Base-by-base conservation (phyloP, 2,888 invertebrate species). In the Dynastes maya region DNA sequence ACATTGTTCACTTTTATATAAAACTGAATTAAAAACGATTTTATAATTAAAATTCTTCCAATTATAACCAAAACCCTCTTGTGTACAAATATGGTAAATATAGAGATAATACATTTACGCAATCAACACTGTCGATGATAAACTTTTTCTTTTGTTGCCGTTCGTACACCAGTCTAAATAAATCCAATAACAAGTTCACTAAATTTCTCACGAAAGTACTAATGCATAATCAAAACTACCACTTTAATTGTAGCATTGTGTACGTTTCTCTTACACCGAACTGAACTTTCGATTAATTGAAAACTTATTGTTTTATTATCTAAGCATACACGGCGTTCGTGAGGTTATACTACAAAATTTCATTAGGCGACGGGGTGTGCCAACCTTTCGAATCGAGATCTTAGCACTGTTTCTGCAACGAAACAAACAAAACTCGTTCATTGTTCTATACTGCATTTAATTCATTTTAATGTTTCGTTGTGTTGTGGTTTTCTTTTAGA, bases 381-480 rank as follows among this genome's bases (percentile, higher is more conserved):
- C 64, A 64, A 64, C 64, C 64, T 64, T 37, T 64, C 64, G 11
- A 64, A 64, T 32, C 64, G 29, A n/a, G 13, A 11, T 64, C 64
- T 32, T 27, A 3, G 53, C 27, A 8, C 27, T 63, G 11, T 61
- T 27, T 29, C 37, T 0, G 9, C 29, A 64, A 64, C 64, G 37
- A 32, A 64, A 64, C 8, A 32, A 64, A 45, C 13, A 29, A 37
- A 64, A 63, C 27, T 2, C 27, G 37, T n/a, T 11, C 13, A 37
- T 64, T 29, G 29, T 37, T 64, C 4, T 29, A 13, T 13, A 11
- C 37, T 37, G 13, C 6, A 11, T 64, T 64, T 32, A 29, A 64
- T 64, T 32, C 37, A n/a, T 37, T 32, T 64, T 9, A 11, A 2
- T 8, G 11, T 45, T 45, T 45, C 11, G 45, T 45, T 45, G 45